phyloP scores from a whole-genome alignment of 2,888 invertebrate genomes.

The Hesperia comma region DNA sequence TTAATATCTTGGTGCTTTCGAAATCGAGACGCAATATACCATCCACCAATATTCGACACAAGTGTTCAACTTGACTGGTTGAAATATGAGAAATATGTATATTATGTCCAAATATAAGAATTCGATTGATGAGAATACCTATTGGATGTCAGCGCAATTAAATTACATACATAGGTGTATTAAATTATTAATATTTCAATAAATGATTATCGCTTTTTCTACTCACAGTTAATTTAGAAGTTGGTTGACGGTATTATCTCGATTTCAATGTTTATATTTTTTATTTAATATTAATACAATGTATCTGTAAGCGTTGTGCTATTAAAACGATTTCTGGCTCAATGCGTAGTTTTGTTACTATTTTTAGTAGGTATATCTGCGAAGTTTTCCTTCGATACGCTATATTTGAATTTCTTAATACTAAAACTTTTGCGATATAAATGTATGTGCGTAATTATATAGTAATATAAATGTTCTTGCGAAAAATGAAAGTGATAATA shows the following conservation, averaged over 20 bases:
- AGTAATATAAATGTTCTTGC: background rate
- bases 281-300: slow-evolving; percentile 14
- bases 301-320: slow-evolving; percentile 55
- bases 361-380: slow-evolving; percentile 13
- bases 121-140: too few relatives aligned
- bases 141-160: too few relatives aligned
- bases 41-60: slow-evolving; percentile 8
- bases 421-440: background rate
- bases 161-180: too few relatives aligned
- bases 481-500: background rate
- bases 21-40: slow-evolving; percentile 1
- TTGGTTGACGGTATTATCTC: slow-evolving; percentile 11
- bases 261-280: slow-evolving; percentile 19
- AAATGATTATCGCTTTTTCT: too few relatives aligned
- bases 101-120: too few relatives aligned
- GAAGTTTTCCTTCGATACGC: background rate
- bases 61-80: background rate
- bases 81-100: too few relatives aligned
- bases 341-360: slow-evolving; percentile 61
- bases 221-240: background rate
- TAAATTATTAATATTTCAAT: too few relatives aligned
- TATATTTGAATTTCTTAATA: background rate
- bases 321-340: slow-evolving; percentile 67
- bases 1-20: slow-evolving; percentile 30
- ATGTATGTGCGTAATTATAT: background rate